These are phyloP conservation scores for Apaloderma vittatum DNA, from an alignment of 2,113 vertebrate species.

Conservation along the genomic window DNA sequence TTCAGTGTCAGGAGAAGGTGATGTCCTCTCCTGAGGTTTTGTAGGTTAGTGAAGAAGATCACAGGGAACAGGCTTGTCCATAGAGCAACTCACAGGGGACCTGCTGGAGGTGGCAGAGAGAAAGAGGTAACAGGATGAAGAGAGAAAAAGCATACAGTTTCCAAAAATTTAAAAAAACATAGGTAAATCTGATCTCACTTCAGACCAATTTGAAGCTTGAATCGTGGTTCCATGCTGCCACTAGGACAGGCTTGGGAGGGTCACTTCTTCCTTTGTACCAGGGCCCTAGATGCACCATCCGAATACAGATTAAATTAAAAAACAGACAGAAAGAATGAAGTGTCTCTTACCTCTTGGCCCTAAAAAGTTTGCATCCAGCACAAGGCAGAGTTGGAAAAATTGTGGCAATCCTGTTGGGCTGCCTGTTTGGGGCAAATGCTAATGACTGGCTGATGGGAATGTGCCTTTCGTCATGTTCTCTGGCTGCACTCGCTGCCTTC, in stretches of 20 bases:
- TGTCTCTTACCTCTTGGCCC: not conserved
- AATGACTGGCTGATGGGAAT: conserved; percentile 49
- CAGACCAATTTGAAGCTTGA: not conserved
- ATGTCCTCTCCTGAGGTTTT: not conserved
- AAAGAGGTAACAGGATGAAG: not conserved
- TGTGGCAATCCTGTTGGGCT: not conserved
- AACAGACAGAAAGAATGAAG: not conserved
- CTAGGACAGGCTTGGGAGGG: not conserved
- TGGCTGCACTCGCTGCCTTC: conserved; percentile 61
- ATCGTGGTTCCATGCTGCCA: not conserved
- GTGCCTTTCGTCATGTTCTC: conserved; percentile 49
- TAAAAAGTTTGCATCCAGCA: not conserved
- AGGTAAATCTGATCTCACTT: not conserved
- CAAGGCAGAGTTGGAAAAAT: not conserved
- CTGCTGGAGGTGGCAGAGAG: not conserved
- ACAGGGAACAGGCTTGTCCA: not conserved
- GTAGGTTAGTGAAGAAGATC: conserved; percentile 4
- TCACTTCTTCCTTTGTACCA: not conserved
- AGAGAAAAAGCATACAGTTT: not conserved
- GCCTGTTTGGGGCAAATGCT: conserved; percentile 42
- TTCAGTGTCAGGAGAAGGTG: not conserved
- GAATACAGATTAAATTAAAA: not conserved
- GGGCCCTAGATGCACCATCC: not conserved
- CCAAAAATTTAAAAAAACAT: conserved; percentile 2
- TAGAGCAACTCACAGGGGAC: not conserved